Evolutionary conservation across 92 coral and sea anemone genomes (phyloP), one percentile per base, ranked within the genome.

Genomic region (Paramuricea clavata): DNA sequence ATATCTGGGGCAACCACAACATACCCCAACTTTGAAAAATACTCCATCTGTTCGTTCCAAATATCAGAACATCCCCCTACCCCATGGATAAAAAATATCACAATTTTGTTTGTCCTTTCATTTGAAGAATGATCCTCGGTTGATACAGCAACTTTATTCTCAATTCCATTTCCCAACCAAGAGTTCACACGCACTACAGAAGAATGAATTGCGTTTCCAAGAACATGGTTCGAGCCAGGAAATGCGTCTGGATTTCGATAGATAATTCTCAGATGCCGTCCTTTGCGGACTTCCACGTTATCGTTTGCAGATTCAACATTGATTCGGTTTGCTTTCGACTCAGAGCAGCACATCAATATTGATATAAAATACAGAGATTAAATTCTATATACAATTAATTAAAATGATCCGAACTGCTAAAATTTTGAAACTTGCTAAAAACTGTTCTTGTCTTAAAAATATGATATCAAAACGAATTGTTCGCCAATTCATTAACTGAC

Each of bases 31-130:
- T 82, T 87, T 64, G 85, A 85, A 60, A 96, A 96, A 87, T 96
- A 91, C 21, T 83, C 91, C 19, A 96, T 83, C 87, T 96, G 99
- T 72, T 93, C 95, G 31, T 91, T 75, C 99, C 99, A 96, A 35
- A 96, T 83, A 36, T 96, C 97, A 7, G 99, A 93, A 76, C 98
- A 87, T 0, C 99, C 99, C 41, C 99, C 99, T 31, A 96, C 98
- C 6, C 99, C 99, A 43, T 96, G 99, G 27, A 96, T 88, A 56
- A 96, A 96, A 85, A 96, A 96, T 76, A 96, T 78, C 17, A 93
- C 98, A 22, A 96, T 83, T 2, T 90, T 77, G 74, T 87, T 92
- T 54, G 82, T 88, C 44, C 85, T 78, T 28, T 89, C 88, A 30
- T 78, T 81, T 41, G 70, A 82, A 2, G 70, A 81, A 19, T 35